Conservation (phyloP, 2,888 invertebrate genomes). For the Machimus atricapillus region DNA sequence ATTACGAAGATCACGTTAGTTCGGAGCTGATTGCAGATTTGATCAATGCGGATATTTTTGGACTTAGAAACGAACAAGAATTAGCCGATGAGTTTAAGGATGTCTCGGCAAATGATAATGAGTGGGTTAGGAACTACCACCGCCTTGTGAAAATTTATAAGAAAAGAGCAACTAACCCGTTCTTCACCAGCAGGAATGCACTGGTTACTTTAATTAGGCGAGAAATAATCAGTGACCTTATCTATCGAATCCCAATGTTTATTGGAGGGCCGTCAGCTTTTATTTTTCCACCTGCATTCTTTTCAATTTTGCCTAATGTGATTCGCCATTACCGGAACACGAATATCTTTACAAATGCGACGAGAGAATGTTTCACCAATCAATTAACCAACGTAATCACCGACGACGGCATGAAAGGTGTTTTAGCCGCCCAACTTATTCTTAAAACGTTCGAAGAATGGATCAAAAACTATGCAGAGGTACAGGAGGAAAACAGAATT, state of each 20-base stretch:
- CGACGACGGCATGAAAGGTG: not conserved
- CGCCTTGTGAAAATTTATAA: not conserved
- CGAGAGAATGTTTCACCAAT: not conserved
- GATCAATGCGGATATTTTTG: not conserved
- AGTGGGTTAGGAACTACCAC: not conserved
- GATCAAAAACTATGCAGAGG: not conserved
- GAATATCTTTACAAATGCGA: not conserved
- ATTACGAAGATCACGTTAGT: not conserved
- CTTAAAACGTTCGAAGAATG: not conserved
- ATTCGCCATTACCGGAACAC: not conserved
- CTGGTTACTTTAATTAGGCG: not conserved
- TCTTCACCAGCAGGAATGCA: not conserved
- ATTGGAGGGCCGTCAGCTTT: not conserved
- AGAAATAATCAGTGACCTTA: not conserved
- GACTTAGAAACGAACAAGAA: not conserved
- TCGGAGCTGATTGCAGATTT: not conserved
- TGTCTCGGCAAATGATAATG: not conserved
- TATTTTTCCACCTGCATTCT: not conserved
- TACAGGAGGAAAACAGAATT: not conserved
- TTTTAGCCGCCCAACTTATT: not conserved
- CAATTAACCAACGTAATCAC: not conserved
- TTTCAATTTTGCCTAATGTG: not conserved
- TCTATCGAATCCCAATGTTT: not conserved
- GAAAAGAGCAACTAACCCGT: not conserved
- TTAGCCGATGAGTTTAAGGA: not conserved